Evolutionary conservation across 92 coral and sea anemone genomes (phyloP), one percentile per base, ranked within the genome.

Genomic region (Phenganax stokvisi): DNA sequence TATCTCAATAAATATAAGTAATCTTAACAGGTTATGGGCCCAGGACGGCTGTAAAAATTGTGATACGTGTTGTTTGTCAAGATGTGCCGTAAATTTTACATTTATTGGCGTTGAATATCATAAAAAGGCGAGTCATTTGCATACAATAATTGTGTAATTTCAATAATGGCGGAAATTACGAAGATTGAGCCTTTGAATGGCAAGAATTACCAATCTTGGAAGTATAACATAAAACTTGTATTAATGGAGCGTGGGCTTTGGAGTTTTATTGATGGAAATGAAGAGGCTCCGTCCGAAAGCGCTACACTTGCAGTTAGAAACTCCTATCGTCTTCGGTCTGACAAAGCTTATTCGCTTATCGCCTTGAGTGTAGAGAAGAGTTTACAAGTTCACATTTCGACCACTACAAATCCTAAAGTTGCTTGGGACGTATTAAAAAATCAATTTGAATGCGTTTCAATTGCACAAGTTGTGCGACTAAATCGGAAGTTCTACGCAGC

Each of bases 181-280:
- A 82, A 59, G 28, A 72, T 71, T 25, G 85, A 71, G 54, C 80
- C 7, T 29, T 17, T 82, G 69, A 28, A 71, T 11, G 56, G 78
- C 15, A 20, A 57, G 27, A 81, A 81, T 81, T 81, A 81, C 28
- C 85, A 81, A 51, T 71, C 69, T 51, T 71, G 85, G 85, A 81
- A 81, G 28, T 81, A 71, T 69, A 81, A 71, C 54, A 71, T 81
- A 6, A 81, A 81, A 58, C 85, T 81, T 29, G 85, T 81, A 27
- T 29, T 71, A 17, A 81, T 81, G 85, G 85, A 81, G 44, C 53
- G 78, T 10, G 85, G 85, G 0, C 74, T 81, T 52, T 71, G 85
- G 85, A 52, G 85, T 17, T 81, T 81, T 29, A 47, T 20, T 15
- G 30, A 12, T 53, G 56, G 76, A 15, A 71, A 6, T 55, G 76